These are phyloP conservation scores for Sipha flava DNA, from an alignment of 1,140 invertebrate genomes.

Conservation along the genomic window DNA sequence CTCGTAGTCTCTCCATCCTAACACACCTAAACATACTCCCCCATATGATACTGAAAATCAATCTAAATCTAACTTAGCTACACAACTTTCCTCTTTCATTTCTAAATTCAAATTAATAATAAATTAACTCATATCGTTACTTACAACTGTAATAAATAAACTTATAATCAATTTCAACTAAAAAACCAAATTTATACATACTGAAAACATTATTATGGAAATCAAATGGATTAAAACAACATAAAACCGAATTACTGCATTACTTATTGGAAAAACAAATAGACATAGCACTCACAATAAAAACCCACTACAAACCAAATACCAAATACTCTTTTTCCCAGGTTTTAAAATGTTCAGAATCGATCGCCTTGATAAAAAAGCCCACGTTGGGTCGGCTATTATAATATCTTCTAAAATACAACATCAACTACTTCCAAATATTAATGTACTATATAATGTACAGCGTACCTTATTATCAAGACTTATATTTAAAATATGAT, in stretches of 20 bases:
- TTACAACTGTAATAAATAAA: background rate
- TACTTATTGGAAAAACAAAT: background rate
- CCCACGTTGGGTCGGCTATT: background rate
- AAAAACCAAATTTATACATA: background rate
- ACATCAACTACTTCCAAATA: background rate
- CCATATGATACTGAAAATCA: too few species aligned
- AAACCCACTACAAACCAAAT: background rate
- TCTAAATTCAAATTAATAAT: background rate
- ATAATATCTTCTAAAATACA: background rate
- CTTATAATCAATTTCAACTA: background rate
- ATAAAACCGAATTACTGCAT: background rate
- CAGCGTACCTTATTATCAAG: too few species aligned
- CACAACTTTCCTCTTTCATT: background rate
- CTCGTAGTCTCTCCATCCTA: background rate
- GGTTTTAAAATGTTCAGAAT: background rate
- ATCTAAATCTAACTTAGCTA: background rate
- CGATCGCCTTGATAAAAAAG: background rate
- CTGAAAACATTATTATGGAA: background rate
- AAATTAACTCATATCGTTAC: background rate
- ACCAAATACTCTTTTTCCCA: background rate
- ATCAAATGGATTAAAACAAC: conserved; percentile 4
- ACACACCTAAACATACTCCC: too few species aligned
- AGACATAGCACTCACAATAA: background rate
- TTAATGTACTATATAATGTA: too few species aligned
- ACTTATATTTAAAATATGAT: too few species aligned